Conservation (phyloP, 2,888 invertebrate species). For the Habroteleia sp. region DNA sequence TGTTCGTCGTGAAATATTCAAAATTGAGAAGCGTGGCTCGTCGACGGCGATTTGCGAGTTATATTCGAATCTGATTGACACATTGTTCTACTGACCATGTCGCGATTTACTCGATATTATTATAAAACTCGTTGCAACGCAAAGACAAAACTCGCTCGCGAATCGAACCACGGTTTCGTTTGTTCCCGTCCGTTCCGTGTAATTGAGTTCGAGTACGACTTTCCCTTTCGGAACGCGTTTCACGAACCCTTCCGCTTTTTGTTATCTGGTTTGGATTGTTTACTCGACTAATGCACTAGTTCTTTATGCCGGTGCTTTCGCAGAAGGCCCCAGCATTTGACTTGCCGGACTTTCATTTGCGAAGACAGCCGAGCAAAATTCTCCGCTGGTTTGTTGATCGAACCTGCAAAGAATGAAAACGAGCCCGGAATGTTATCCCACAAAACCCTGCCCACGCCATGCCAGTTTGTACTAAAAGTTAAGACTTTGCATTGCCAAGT, state of each 20-base stretch:
- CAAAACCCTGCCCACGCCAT: constrained; percentile 5
- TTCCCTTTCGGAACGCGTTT: constrained; percentile 30
- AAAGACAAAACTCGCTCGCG: constrained; percentile 10
- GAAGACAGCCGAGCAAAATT: constrained; percentile 58
- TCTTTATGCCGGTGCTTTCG: constrained; percentile 68
- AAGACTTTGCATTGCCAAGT: constrained; percentile 56
- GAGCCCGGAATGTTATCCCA: constrained; percentile 57
- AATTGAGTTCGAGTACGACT: constrained; percentile 37
- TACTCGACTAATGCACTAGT: constrained; percentile 55
- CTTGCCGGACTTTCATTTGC: constrained; percentile 71
- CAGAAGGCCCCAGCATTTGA: constrained; percentile 61
- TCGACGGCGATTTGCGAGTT: constrained; percentile 32
- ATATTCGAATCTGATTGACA: constrained; percentile 55
- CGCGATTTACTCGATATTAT: constrained; percentile 22
- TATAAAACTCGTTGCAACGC: constrained; percentile 20
- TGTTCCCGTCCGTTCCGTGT: constrained; percentile 15
- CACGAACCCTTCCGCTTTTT: constrained; percentile 11
- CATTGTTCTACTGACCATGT: constrained; percentile 53
- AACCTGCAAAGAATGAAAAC: constrained; percentile 74
- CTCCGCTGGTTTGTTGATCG: constrained; percentile 72
- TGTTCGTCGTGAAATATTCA: constrained; percentile 77
- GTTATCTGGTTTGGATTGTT: constrained; percentile 26
- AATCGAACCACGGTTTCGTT: constrained; percentile 3
- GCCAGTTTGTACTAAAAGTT: constrained; percentile 58
- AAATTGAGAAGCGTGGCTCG: constrained; percentile 51